Conservation (phyloP, 2,113 vertebrate genomes). For the Pyxicephalus adspersus region DNA sequence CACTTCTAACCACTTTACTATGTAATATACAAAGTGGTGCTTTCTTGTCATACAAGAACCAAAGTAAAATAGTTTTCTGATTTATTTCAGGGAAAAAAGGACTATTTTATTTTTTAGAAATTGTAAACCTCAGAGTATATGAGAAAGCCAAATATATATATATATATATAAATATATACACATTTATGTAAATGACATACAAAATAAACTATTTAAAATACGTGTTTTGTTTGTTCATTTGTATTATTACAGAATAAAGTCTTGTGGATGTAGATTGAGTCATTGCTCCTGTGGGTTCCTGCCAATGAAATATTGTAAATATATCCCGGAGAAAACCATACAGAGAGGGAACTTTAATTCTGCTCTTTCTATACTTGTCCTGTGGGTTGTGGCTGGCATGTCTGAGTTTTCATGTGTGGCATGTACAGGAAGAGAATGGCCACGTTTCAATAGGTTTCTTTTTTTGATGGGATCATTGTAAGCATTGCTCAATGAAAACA, state of each 20-base stretch:
- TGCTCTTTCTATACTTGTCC: slow-evolving; percentile 29
- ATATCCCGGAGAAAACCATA: slow-evolving; percentile 4
- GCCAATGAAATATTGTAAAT: slow-evolving; percentile 12
- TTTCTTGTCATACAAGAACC: slow-evolving; percentile 99
- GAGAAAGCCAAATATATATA: slow-evolving; percentile 84
- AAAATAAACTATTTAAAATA: slow-evolving; percentile 90
- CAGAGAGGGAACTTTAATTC: slow-evolving; percentile 11
- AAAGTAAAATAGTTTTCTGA: slow-evolving; percentile 91
- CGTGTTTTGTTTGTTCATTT: slow-evolving; percentile 29
- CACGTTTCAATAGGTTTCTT: neutral
- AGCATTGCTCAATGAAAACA: too few species aligned
- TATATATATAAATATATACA: slow-evolving; percentile 82
- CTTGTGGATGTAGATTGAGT: slow-evolving; percentile 12
- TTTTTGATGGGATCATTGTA: too few species aligned
- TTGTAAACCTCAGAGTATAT: slow-evolving; percentile 83
- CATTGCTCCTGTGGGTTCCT: neutral
- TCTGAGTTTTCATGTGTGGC: slow-evolving; percentile 24
- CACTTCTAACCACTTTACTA: slow-evolving; percentile 64
- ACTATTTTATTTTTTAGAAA: slow-evolving; percentile 97
- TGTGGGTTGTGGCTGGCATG: slow-evolving; percentile 30
- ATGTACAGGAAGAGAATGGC: neutral
- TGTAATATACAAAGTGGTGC: slow-evolving; percentile 70
- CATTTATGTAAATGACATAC: slow-evolving; percentile 90
- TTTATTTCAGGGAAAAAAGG: slow-evolving; percentile 87
- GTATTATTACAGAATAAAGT: slow-evolving; percentile 16